phyloP scores from a whole-genome alignment of 2,797 vertebrate species.

The Sebastes nivosus region DNA sequence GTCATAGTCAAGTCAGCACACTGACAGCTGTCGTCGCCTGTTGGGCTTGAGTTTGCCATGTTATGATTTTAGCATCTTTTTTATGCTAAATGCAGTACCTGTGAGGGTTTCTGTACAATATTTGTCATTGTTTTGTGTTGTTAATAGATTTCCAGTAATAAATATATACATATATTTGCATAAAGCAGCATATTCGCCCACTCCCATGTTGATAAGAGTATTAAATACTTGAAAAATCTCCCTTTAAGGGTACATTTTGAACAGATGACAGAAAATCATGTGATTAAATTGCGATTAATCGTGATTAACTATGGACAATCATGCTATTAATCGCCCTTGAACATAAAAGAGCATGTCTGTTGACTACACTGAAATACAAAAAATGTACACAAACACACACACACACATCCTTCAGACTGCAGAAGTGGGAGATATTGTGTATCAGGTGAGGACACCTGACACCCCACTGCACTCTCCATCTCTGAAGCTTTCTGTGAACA shows the following conservation, averaged over 20 bases:
- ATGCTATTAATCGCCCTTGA: background rate
- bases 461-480: background rate
- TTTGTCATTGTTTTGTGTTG: background rate
- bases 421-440: slow-evolving; percentile 19
- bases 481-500: slow-evolving; percentile 19
- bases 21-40: too few relatives aligned
- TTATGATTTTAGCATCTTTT: too few relatives aligned
- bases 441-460: slow-evolving; percentile 2
- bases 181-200: too few relatives aligned
- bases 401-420: slow-evolving; percentile 14
- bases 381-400: background rate
- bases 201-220: fast-evolving
- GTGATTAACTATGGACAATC: background rate
- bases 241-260: background rate
- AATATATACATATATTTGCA: background rate
- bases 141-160: background rate
- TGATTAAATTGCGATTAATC: background rate
- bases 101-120: background rate
- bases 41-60: too few relatives aligned
- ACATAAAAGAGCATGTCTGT: background rate
- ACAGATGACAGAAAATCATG: background rate
- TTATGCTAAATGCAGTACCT: too few relatives aligned
- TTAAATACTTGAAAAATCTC: background rate
- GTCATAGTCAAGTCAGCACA: too few relatives aligned
- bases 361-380: background rate